phyloP scores from a whole-genome alignment of 2,113 vertebrate genomes.

The Anoplopoma fimbria region DNA sequence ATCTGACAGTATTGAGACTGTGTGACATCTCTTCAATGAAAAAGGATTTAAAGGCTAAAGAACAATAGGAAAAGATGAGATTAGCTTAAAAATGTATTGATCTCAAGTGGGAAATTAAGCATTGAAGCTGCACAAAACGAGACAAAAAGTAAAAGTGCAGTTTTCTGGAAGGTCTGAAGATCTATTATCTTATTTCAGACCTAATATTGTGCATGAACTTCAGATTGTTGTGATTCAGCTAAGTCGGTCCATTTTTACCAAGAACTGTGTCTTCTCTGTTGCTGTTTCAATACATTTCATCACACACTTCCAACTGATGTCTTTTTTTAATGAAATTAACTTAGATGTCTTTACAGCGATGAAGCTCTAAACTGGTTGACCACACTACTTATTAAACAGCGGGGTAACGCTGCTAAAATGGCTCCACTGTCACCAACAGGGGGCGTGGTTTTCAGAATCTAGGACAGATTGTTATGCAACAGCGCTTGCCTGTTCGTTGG shows the following conservation, averaged over 20 bases:
- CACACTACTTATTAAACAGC: background rate
- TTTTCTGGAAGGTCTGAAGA: too few species aligned
- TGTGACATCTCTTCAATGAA: background rate
- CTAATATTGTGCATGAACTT: background rate
- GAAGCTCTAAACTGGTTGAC: background rate
- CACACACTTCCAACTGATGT: background rate
- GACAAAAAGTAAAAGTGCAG: too few species aligned
- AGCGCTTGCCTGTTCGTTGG: constrained; percentile 1
- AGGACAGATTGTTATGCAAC: constrained; percentile 39
- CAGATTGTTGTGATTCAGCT: background rate
- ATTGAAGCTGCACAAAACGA: too few species aligned
- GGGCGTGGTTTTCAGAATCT: constrained; percentile 26
- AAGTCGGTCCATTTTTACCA: background rate
- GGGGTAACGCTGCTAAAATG: background rate
- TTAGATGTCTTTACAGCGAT: background rate
- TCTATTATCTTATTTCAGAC: too few species aligned
- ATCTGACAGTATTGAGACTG: background rate
- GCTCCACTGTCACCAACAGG: constrained; percentile 33
- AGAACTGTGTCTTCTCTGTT: background rate
- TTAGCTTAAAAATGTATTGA: background rate
- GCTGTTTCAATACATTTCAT: background rate
- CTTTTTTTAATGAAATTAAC: background rate
- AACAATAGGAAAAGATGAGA: background rate
- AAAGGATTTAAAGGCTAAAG: background rate
- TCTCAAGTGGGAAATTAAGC: background rate